Evolutionary conservation across 2,797 vertebrate genomes (phyloP).

Genomic region (Hapalemur alaotrensis): DNA sequence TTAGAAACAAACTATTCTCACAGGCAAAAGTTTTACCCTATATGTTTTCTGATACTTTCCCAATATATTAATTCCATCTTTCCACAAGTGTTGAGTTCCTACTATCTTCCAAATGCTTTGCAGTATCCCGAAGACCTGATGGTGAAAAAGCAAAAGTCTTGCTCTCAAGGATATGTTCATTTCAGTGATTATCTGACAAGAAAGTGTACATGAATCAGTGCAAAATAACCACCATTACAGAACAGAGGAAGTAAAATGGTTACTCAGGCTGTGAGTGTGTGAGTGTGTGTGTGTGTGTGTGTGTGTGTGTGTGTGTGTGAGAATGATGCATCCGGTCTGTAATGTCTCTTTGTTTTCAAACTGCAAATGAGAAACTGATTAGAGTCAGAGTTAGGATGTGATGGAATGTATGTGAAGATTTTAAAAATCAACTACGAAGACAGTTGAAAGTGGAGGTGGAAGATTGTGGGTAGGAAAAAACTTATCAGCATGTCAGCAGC

Average conservation of each 20-base stretch:
- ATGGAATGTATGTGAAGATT: neutral
- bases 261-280: neutral
- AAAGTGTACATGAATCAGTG: neutral
- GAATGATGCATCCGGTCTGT: neutral
- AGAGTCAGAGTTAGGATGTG: neutral
- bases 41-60: conserved; percentile 10
- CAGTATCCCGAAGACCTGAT: neutral
- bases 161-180: neutral
- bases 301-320: neutral
- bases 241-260: neutral
- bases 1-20: neutral
- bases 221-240: neutral
- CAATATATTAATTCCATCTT: neutral
- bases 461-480: neutral
- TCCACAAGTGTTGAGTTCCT: neutral
- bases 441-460: neutral
- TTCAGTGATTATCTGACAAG: neutral
- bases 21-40: neutral
- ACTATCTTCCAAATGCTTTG: neutral
- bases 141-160: neutral
- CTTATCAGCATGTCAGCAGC: neutral
- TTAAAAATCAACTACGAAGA: conserved; percentile 6
- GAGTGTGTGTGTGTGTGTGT: neutral
- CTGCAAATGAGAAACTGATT: neutral
- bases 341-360: conserved; percentile 32